Conservation (phyloP, 2,888 invertebrate genomes). For the Mesorhabditis belari region DNA sequence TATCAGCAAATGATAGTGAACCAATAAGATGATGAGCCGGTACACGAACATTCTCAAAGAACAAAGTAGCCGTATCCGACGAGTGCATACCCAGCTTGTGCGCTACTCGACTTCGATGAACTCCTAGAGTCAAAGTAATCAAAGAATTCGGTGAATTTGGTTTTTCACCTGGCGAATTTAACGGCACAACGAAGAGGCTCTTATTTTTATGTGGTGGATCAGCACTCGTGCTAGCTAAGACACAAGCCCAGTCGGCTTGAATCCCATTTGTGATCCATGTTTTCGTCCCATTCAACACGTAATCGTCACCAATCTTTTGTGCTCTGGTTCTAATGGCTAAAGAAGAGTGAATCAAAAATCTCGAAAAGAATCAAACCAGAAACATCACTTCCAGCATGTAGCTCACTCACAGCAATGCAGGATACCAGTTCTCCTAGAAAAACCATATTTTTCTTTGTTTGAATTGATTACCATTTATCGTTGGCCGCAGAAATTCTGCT, state of each 20-base stretch:
- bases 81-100: conserved; percentile 59
- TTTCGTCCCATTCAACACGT: conserved; percentile 61
- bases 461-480: conserved; percentile 57
- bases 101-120: conserved; percentile 54
- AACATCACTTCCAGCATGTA: conserved; percentile 60
- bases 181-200: conserved; percentile 60
- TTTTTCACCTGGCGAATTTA: conserved; percentile 26
- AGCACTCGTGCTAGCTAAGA: conserved; percentile 59
- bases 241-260: conserved; percentile 62
- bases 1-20: neutral
- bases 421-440: conserved; percentile 58
- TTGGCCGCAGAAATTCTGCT: conserved; percentile 44
- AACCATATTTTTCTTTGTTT: too few species aligned
- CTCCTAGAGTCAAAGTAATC: conserved; percentile 10
- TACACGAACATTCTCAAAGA: conserved; percentile 60
- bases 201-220: conserved; percentile 58
- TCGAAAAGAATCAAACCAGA: conserved; percentile 48
- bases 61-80: conserved; percentile 61
- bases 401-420: conserved; percentile 60
- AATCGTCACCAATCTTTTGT: conserved; percentile 55
- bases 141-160: neutral
- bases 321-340: conserved; percentile 58
- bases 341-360: conserved; percentile 5
- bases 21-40: conserved; percentile 59
- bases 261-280: conserved; percentile 62